A percentile compares a stretch with the other conserved stretches of the same genome.
phyloP scores from a whole-genome alignment of 37 sponge, comb jelly and placozoan species.

The Diacarnus erythraeanus region DNA sequence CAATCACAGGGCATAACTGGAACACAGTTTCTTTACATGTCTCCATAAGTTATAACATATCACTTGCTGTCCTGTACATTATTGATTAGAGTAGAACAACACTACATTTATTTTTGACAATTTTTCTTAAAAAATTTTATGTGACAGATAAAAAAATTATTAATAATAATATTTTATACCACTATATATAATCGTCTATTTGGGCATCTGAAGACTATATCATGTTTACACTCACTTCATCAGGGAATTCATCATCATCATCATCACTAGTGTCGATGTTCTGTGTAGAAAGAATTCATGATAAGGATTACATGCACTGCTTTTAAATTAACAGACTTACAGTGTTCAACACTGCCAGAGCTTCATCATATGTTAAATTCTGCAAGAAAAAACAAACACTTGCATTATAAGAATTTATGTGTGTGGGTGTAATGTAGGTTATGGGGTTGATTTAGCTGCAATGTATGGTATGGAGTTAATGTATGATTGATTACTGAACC shows the following conservation, averaged over 20 bases:
- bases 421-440: neutral
- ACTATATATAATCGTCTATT: neutral
- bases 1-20: conserved; percentile 13
- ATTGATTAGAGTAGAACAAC: no score
- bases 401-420: neutral
- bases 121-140: neutral
- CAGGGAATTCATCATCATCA: no score
- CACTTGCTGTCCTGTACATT: no score
- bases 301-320: no score
- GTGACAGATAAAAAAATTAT: neutral
- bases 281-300: no score
- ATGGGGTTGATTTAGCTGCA: neutral
- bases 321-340: no score
- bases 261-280: neutral
- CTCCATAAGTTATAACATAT: neutral
- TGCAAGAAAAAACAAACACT: neutral
- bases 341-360: neutral
- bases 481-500: no score
- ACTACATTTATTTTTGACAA: no score
- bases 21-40: conserved; percentile 10
- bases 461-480: neutral
- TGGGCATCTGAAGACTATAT: no score
- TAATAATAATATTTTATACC: neutral
- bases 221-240: no score
- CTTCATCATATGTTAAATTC: neutral